Evolutionary conservation across 2,797 vertebrate species (phyloP).

Genomic region (Hafferia zeledoni): DNA sequence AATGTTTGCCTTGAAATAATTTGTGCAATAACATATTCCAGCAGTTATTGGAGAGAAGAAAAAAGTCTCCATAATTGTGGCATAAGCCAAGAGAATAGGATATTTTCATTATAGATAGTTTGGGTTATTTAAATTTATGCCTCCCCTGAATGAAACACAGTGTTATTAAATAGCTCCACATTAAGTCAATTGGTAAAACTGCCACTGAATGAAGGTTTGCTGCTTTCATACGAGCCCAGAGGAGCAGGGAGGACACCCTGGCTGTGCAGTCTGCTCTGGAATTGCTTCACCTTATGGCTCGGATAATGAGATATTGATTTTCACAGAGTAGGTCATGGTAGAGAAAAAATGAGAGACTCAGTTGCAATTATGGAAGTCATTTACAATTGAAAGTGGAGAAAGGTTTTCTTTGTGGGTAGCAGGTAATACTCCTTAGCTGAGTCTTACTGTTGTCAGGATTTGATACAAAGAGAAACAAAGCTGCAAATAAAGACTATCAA

Average conservation of each 20-base stretch:
- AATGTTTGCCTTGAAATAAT: neutral
- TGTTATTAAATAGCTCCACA: neutral
- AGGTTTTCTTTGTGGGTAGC: neutral
- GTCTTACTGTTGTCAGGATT: neutral
- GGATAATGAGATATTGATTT: slow-evolving; percentile 60
- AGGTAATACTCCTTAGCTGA: neutral
- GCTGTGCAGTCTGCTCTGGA: neutral
- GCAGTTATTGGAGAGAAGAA: neutral
- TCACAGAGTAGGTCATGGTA: neutral
- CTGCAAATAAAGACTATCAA: neutral
- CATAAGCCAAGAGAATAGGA: neutral
- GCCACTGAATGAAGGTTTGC: neutral
- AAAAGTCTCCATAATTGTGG: neutral
- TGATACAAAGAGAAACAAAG: neutral
- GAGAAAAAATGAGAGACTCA: slow-evolving; percentile 9
- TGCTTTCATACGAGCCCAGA: neutral
- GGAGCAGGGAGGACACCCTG: neutral
- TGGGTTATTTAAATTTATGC: neutral
- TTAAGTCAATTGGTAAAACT: neutral
- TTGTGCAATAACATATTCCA: neutral
- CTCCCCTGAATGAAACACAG: neutral
- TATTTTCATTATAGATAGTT: neutral
- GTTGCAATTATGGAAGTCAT: slow-evolving; percentile 15
- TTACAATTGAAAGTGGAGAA: neutral
- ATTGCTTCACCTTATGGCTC: slow-evolving; percentile 27